Evolutionary conservation across 2,888 invertebrate species (phyloP), one percentile per base, ranked within the genome.

Genomic region (Drosophila mercatorum): DNA sequence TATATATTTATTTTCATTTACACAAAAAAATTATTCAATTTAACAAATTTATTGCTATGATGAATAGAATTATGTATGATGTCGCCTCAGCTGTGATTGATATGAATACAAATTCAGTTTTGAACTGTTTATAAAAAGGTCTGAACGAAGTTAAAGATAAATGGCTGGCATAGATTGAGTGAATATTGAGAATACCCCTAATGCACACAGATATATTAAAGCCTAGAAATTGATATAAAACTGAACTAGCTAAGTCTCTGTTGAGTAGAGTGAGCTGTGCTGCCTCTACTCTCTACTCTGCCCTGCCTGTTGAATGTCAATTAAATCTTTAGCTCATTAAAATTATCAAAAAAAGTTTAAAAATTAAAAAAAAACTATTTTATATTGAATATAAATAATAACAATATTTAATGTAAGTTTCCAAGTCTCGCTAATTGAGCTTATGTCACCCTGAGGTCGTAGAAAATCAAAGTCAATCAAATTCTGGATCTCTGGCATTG

Each of bases 391-490:
- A 36, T 7, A 49, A n/a, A 17, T 28, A 22, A 22, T 22, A 22
- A 2, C 22, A 22, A 22, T 22, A 34, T 34, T 34, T 38, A 7
- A 11, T 5, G 26, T 7, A 49, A n/a, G 12, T 28, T 12, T 59
- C 11, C 8, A 38, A 14, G 14, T n/a, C 38, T 57, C 69, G 14
- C 11, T 28, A 40, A 31, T n/a, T 43, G 60, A 26, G 34, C 10
- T 38, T 56, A 52, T 44, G 38, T 64, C 52, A 64, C 44, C 40
- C 31, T n/a, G 8, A 49, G 44, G 41, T 51, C 61, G 31, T 53
- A 55, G 58, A 73, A 68, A 67, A 53, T 52, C 59, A 66, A 66
- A 66, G 67, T 57, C 17, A 34, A 34, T 51, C 34, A 51, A 34
- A n/a, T 17, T 49, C 31, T 34, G 10, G 17, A 17, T 46, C 26